phyloP scores from a whole-genome alignment of 2,888 invertebrate species.

The Trichacis sp. region DNA sequence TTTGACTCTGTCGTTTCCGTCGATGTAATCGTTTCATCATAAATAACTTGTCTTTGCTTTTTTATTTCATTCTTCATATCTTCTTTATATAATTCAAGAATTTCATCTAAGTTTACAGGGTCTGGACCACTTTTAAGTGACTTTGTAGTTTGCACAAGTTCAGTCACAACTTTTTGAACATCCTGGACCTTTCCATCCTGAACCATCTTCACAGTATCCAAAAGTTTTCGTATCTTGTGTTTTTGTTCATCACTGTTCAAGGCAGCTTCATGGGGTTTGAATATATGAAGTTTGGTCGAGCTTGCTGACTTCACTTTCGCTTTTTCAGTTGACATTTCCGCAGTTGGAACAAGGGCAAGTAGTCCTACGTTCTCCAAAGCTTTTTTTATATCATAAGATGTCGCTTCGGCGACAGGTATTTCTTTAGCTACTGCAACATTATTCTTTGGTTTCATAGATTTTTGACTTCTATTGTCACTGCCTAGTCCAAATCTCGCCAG shows the following conservation, averaged over 20 bases:
- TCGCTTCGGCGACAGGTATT: slow-evolving; percentile 56
- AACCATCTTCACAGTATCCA: slow-evolving; percentile 62
- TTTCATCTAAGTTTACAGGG: slow-evolving; percentile 61
- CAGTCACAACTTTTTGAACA: slow-evolving; percentile 56
- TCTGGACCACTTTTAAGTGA: slow-evolving; percentile 60
- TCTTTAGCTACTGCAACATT: slow-evolving; percentile 40
- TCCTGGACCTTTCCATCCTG: slow-evolving; percentile 61
- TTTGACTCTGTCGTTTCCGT: slow-evolving; percentile 26
- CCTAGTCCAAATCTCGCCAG: slow-evolving; percentile 68
- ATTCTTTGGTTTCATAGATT: slow-evolving; percentile 50
- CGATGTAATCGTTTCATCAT: slow-evolving; percentile 19
- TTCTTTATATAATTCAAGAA: slow-evolving; percentile 58
- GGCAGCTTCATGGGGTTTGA: slow-evolving; percentile 63
- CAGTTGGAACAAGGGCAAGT: slow-evolving; percentile 19
- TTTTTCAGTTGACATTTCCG: slow-evolving; percentile 18
- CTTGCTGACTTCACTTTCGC: slow-evolving; percentile 10
- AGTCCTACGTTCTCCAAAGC: slow-evolving; percentile 67
- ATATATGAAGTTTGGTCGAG: slow-evolving; percentile 57
- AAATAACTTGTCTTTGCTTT: slow-evolving; percentile 53
- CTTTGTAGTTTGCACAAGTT: slow-evolving; percentile 56
- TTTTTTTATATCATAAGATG: slow-evolving; percentile 64
- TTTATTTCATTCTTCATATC: slow-evolving; percentile 65
- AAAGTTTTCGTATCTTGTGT: slow-evolving; percentile 64
- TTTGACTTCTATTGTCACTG: slow-evolving; percentile 49
- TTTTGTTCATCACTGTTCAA: slow-evolving; percentile 70